Conservation (phyloP, 2,113 vertebrate species). For the Opisthocomus hoazin region DNA sequence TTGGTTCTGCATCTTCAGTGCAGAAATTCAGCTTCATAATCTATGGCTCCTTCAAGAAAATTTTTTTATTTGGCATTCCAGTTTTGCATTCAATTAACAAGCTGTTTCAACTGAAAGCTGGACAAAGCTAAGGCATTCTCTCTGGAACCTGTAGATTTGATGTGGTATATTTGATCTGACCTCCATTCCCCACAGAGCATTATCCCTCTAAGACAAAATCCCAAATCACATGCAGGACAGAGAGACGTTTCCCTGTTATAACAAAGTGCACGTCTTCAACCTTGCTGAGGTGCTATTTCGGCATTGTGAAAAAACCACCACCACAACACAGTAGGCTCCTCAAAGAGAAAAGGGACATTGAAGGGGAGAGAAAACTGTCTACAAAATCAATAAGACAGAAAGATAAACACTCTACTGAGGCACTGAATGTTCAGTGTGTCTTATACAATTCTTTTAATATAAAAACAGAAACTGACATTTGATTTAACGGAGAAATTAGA, state of each 20-base stretch:
- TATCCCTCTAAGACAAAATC: not conserved
- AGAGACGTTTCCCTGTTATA: not conserved
- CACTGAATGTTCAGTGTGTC: not conserved
- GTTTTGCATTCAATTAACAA: not conserved
- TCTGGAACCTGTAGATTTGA: not conserved
- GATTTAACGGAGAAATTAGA: conserved; percentile 42
- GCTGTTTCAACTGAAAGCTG: not conserved
- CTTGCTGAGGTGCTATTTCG: not conserved
- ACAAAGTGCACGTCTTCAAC: not conserved
- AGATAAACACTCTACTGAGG: not conserved
- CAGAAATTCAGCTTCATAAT: not conserved
- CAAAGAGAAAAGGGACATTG: not conserved
- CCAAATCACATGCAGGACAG: not conserved
- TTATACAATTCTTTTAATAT: not conserved
- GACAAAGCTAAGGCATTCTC: not conserved
- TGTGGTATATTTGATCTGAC: not conserved
- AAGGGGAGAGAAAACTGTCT: conserved; percentile 15
- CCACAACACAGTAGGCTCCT: not conserved
- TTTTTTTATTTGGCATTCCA: not conserved
- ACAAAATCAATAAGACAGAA: conserved; percentile 37
- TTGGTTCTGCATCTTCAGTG: not conserved
- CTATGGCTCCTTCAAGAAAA: not conserved
- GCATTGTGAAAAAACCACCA: not conserved
- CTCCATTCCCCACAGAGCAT: not conserved
- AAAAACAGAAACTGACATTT: conserved; percentile 26